These are phyloP conservation scores for Chaetodon trifascialis DNA, from an alignment of 2,113 vertebrate genomes.

Conservation along the genomic window DNA sequence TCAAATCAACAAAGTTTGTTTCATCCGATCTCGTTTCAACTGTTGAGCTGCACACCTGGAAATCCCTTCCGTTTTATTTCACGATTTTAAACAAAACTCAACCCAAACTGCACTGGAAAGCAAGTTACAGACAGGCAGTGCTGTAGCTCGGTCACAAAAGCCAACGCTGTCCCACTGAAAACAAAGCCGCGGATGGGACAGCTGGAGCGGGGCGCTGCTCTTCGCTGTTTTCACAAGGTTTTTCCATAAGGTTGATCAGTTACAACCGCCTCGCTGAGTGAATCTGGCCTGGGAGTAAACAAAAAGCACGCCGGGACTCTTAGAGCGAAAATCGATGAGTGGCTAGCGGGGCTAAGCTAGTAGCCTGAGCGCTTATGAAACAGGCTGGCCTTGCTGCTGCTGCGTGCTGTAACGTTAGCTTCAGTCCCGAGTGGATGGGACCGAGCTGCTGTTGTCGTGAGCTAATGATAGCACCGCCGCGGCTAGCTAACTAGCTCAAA, in stretches of 20 bases:
- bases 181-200: slow-evolving; percentile 67
- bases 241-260: neutral
- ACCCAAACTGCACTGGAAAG: neutral
- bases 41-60: neutral
- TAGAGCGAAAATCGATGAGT: neutral
- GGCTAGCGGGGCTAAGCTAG: slow-evolving; percentile 43
- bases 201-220: neutral
- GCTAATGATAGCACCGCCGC: slow-evolving; percentile 45
- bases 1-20: neutral
- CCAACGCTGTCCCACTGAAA: slow-evolving; percentile 36
- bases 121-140: too few relatives aligned
- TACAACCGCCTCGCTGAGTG: neutral
- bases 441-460: slow-evolving; percentile 26
- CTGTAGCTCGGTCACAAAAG: neutral
- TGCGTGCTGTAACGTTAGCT: slow-evolving; percentile 30
- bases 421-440: slow-evolving; percentile 8
- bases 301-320: neutral
- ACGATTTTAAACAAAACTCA: neutral
- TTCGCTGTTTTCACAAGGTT: neutral
- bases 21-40: neutral
- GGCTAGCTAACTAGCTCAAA: slow-evolving; percentile 37
- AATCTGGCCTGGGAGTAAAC: neutral
- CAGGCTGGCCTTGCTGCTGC: slow-evolving; percentile 38
- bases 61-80: rapidly evolving
- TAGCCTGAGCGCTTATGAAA: neutral